A percentile compares a stretch with the other conserved stretches of the same genome.
phyloP scores from a whole-genome alignment of 2,888 invertebrate genomes.

The Keiferia lycopersicella region DNA sequence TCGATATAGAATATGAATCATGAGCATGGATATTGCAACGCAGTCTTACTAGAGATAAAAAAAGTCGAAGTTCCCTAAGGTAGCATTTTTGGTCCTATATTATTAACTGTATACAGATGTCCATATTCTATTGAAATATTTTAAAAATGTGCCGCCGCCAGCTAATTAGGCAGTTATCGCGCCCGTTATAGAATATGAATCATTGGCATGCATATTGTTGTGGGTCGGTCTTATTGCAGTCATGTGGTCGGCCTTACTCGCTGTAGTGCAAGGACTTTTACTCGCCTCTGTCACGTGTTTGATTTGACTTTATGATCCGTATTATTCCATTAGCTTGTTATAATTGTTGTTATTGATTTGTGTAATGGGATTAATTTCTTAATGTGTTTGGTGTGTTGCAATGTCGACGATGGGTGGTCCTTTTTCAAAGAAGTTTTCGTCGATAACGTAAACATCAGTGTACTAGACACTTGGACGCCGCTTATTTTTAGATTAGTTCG shows the following conservation, averaged over 20 bases:
- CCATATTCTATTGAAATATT: not conserved
- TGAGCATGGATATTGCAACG: slow-evolving; percentile 32
- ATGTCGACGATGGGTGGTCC: no score
- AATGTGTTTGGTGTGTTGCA: no score
- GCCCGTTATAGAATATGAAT: slow-evolving; percentile 29
- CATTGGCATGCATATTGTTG: slow-evolving; percentile 33
- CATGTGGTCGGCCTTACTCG: slow-evolving; percentile 36
- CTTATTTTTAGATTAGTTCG: no score
- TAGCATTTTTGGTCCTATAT: not conserved
- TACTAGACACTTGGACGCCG: no score
- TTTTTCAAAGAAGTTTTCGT: no score
- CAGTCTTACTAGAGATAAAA: slow-evolving; percentile 4
- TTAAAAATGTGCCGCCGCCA: not conserved
- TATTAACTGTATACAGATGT: not conserved
- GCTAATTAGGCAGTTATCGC: slow-evolving; percentile 24
- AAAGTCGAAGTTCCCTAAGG: not conserved
- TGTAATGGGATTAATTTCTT: not conserved
- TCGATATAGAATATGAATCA: slow-evolving; percentile 31
- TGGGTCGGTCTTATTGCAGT: slow-evolving; percentile 28
- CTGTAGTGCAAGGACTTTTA: slow-evolving; percentile 37
- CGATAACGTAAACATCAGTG: no score
- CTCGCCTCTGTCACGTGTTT: slow-evolving; percentile 18
- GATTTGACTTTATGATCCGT: not conserved
- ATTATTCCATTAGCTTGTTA: not conserved
- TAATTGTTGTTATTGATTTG: not conserved